These are phyloP conservation scores for Drosophila ezoana DNA, from an alignment of 2,888 invertebrate species.

Conservation along the genomic window DNA sequence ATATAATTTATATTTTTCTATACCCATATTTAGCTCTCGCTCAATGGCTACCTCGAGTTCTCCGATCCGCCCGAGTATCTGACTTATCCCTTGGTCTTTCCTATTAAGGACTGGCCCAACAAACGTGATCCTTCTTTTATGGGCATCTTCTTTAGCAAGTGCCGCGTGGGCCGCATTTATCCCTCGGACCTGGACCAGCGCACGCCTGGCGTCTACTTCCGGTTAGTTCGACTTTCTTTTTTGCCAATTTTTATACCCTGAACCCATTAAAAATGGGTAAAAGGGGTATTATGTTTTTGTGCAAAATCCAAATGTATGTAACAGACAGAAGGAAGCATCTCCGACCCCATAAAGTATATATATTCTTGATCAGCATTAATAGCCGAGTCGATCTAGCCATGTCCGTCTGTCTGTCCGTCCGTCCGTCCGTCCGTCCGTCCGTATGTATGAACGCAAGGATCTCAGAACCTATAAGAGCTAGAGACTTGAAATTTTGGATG, in stretches of 20 bases:
- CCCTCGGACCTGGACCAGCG: conserved; percentile 91
- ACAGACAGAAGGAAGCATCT: no score
- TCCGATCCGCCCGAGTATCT: conserved; percentile 95
- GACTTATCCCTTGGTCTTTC: conserved; percentile 94
- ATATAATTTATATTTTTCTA: not conserved
- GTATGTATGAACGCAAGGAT: no score
- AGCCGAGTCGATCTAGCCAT: no score
- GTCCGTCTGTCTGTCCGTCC: no score
- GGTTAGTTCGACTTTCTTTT: conserved; percentile 82
- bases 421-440: no score
- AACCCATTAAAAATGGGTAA: no score
- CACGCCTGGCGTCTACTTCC: conserved; percentile 93
- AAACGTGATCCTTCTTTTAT: conserved; percentile 96
- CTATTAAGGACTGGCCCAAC: conserved; percentile 93
- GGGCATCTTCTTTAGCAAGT: conserved; percentile 96
- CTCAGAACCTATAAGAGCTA: no score
- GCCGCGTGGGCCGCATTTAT: conserved; percentile 91
- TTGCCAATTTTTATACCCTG: not conserved
- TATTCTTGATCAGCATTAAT: no score
- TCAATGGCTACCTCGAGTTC: conserved; percentile 94
- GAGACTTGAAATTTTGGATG: no score
- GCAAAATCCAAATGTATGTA: no score
- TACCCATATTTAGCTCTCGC: conserved; percentile 87
- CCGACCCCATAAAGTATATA: no score
- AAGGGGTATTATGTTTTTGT: no score